Evolutionary conservation across 2,113 vertebrate species (phyloP).

Genomic region (Chamaetylas fuelleborni): DNA sequence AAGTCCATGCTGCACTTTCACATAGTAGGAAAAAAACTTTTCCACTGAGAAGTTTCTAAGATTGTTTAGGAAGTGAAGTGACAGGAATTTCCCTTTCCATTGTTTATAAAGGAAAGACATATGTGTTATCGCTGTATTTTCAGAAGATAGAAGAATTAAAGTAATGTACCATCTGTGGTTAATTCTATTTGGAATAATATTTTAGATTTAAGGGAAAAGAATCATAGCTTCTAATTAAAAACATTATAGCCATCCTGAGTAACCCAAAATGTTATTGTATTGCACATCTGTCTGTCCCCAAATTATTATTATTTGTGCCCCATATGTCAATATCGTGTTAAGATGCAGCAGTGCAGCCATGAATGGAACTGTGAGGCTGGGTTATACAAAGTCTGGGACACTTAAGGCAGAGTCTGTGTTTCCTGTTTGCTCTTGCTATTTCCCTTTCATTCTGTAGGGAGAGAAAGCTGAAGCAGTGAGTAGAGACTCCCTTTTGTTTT

Average conservation of each 20-base stretch:
- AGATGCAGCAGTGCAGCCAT: rapidly evolving
- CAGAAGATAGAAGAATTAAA: not conserved
- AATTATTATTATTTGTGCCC: not conserved
- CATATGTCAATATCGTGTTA: not conserved
- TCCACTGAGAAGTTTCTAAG: not conserved
- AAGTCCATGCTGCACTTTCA: not conserved
- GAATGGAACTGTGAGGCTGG: not conserved
- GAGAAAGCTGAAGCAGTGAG: not conserved
- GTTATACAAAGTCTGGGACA: not conserved
- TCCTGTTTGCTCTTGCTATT: not conserved
- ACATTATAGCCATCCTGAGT: not conserved
- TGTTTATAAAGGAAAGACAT: not conserved
- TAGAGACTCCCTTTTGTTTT: not conserved
- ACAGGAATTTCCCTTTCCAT: not conserved
- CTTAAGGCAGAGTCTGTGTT: not conserved
- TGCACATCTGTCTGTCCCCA: not conserved
- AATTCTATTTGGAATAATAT: not conserved
- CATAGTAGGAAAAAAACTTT: not conserved
- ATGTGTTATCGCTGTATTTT: not conserved
- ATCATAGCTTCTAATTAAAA: not conserved
- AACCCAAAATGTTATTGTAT: not conserved
- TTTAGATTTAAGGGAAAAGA: not conserved
- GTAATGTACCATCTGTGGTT: not conserved
- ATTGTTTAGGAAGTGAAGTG: not conserved
- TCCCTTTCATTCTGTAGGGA: not conserved